Base-by-base conservation (phyloP, 2,797 vertebrate genomes). In the Podarcis siculus region DNA sequence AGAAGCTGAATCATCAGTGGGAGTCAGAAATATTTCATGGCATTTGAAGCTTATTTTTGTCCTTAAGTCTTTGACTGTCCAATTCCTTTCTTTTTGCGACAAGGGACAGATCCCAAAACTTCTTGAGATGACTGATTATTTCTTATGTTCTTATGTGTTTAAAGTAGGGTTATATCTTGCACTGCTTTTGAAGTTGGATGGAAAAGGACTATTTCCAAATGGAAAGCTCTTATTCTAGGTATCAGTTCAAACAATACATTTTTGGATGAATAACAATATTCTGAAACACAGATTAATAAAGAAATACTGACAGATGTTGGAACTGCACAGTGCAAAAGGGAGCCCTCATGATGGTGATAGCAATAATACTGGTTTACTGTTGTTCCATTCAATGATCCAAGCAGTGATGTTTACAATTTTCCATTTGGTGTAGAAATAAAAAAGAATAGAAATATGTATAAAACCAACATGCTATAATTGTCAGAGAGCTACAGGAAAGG, bases 221-320 rank as follows among this genome's bases (percentile, higher is more conserved):
- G 82, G 79, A 88, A 77, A 89, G 90, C 91, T 92, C 92, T 89
- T 80, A 88, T 83, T 93, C 87, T 89, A 91, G 61, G 77, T 82
- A 89, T 93, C 88, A 87, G 39, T 88, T 90, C 76, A 79, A 89
- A 4, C 12, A 86, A 85, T 89, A 85, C 9, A 90, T 90, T 91
- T 82, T 84, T 91, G 89, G 88, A 88, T 89, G 88, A 85, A 81
- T 94, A 94, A 95, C 88, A 82, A 86, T 94, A 86, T 91, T 45
- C 76, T 90, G 91, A 91, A 91, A 91, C 87, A 94, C 37, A 72
- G 88, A 94, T 95, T 95, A 95, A 88, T 92, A 93, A 95, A 88
- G 86, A 92, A 95, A 95, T 87, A 89, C 95, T 95, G 92, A 94
- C 89, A 96, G 89, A 93, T 86, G 78, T 93, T 94, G 94, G 86